These are phyloP conservation scores for Stenolophus ochropezus DNA, from an alignment of 2,888 invertebrate species.

Conservation along the genomic window DNA sequence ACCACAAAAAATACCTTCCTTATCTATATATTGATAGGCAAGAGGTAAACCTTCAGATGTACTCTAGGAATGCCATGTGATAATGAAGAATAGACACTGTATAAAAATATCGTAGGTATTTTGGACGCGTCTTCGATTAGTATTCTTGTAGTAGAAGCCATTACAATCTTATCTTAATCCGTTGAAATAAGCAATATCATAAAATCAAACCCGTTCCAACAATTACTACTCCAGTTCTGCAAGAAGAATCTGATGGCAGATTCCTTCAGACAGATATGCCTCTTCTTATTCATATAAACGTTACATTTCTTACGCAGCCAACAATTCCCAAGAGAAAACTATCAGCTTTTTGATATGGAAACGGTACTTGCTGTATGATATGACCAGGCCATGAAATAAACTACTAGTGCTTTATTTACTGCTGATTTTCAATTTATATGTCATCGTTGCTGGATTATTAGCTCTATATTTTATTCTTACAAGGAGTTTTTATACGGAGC, in stretches of 20 bases:
- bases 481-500: background rate
- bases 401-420: conserved; percentile 39
- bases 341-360: conserved; percentile 28
- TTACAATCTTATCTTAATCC: background rate
- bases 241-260: background rate
- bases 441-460: conserved; percentile 13
- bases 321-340: conserved; percentile 54
- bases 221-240: background rate
- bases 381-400: conserved; percentile 31
- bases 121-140: background rate
- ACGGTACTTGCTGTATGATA: conserved; percentile 32
- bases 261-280: conserved; percentile 42
- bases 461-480: conserved; percentile 25
- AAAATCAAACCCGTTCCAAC: background rate
- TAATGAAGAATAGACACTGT: too few species aligned
- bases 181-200: background rate
- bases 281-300: conserved; percentile 54
- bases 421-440: conserved; percentile 32
- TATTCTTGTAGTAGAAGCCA: background rate
- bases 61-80: too few species aligned
- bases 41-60: too few species aligned
- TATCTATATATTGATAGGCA: too few species aligned
- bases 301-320: conserved; percentile 43
- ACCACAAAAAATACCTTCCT: too few species aligned
- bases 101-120: too few species aligned